Evolutionary conservation across 2,113 vertebrate species (phyloP).

Genomic region (Pan troglodytes): NHGRI_mPanTro3-v2.1_pri NC_072408.2:122276501-122277000

Average conservation of each 20-base stretch:
- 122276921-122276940: neutral
- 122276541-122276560: neutral
- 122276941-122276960: neutral
- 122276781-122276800: neutral
- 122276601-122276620: neutral
- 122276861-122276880: accelerated
- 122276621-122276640: accelerated
- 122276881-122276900: accelerated
- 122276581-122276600: neutral
- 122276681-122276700: no score
- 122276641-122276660: neutral
- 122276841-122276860: neutral
- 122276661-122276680: neutral
- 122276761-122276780: neutral
- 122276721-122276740: neutral
- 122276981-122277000: neutral
- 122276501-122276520: no score
- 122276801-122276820: accelerated
- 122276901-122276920: neutral
- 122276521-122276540: no score
- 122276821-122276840: accelerated
- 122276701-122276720: neutral
- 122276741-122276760: neutral
- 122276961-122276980: neutral
- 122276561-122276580: neutral